Evolutionary conservation across 1,140 invertebrate genomes (phyloP), one percentile per base, ranked within the genome.

Genomic region (Aphis gossypii): DNA sequence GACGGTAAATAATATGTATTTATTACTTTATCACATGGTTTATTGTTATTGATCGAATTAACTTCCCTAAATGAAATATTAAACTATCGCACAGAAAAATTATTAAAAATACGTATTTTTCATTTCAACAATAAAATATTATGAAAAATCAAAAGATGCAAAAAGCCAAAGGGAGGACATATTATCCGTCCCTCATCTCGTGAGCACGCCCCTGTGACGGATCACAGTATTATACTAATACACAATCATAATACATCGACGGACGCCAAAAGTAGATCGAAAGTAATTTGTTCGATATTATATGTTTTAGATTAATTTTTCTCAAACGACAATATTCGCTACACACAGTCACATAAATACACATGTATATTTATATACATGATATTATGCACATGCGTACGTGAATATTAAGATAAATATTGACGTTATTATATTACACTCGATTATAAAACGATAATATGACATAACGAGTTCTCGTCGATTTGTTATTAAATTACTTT

Each of bases 401-500:
- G 21, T 88, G 20, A 54, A 89, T 54, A 54, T 25, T 38, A 54
- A 25, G 38, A 46, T 86, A 86, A 25, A 88, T 88, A 88, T 87
- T 46, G 14, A 88, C 46, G 30, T 51, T 51, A 51, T 54, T 89
- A 41, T 56, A 41, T 25, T 56, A 41, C 60, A 76, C 18, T 76
- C 5, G 14, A 76, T 51, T 89, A 56, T 56, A 25, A 89, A 56
- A 89, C 48, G 48, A 89, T 56, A 89, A 76, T 76, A 76, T 89
- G 87, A 89, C 87, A 89, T 56, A 89, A 89, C 54, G n/a, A 20
- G 20, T 51, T 88, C n/a, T 51, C 21, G 8, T 21, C n/a, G 35
- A 23, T 89, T 89, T 23, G n/a, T 89, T 89, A 56, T 89, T 23
- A 23, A 54, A 56, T 56, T 56, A 54, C 35, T 54, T 89, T 89